phyloP scores from a whole-genome alignment of 2,888 invertebrate species.

The Agrilus cyanescens region DNA sequence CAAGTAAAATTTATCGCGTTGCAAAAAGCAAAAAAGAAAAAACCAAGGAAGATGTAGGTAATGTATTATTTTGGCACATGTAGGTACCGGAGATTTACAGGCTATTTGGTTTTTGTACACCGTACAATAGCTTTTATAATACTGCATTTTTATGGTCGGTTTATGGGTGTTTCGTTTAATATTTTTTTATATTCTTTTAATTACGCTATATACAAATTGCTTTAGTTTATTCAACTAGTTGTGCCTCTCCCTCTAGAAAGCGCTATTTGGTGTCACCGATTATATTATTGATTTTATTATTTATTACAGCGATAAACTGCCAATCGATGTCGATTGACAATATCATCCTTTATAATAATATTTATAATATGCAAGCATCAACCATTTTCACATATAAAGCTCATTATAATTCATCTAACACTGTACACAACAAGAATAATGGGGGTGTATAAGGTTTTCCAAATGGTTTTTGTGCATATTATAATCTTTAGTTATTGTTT shows the following conservation, averaged over 20 bases:
- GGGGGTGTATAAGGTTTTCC: slow-evolving; percentile 23
- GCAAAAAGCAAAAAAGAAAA: too few relatives aligned
- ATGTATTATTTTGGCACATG: too few relatives aligned
- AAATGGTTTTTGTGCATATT: slow-evolving; percentile 34
- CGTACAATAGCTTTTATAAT: slow-evolving; percentile 15
- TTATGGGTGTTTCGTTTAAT: slow-evolving; percentile 7
- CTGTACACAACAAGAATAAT: slow-evolving; percentile 33
- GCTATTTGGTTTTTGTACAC: too few relatives aligned
- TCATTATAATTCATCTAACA: slow-evolving; percentile 24
- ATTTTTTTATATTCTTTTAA: too few relatives aligned
- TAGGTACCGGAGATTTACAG: too few relatives aligned
- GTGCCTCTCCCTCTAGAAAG: slow-evolving; percentile 35
- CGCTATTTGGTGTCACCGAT: slow-evolving; percentile 32
- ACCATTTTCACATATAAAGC: slow-evolving; percentile 29
- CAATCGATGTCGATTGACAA: background rate
- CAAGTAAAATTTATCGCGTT: too few relatives aligned
- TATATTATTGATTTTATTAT: slow-evolving; percentile 19
- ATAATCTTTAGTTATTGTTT: slow-evolving; percentile 19
- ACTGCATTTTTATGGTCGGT: slow-evolving; percentile 28
- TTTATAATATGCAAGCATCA: slow-evolving; percentile 33
- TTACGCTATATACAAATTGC: slow-evolving; percentile 8
- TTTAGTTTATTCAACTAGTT: slow-evolving; percentile 3
- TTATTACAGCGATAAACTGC: background rate
- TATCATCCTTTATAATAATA: slow-evolving; percentile 23
- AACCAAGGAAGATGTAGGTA: too few relatives aligned